Conservation (phyloP, 2,797 vertebrate genomes). For the Pitangus sulphuratus region DNA sequence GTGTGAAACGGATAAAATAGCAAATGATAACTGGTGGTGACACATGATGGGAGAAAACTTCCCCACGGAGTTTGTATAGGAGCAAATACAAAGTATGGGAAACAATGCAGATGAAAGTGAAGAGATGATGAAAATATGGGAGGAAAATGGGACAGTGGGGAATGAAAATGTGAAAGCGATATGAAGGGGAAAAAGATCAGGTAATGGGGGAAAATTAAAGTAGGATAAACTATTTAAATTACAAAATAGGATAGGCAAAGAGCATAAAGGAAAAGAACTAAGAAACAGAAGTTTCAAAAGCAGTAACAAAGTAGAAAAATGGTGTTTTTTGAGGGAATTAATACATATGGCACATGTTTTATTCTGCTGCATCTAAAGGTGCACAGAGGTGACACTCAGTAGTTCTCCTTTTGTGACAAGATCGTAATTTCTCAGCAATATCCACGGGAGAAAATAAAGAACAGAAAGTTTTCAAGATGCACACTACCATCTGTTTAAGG, state of each 20-base stretch:
- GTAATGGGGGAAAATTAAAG: neutral
- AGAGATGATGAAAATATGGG: neutral
- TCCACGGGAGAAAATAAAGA: neutral
- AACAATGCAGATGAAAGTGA: neutral
- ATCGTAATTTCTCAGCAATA: neutral
- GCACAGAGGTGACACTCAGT: neutral
- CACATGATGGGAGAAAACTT: neutral
- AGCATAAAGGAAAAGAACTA: neutral
- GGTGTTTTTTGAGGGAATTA: neutral
- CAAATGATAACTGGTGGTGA: neutral
- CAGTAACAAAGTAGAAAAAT: neutral
- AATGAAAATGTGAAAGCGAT: neutral
- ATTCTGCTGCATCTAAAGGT: neutral
- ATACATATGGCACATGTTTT: neutral
- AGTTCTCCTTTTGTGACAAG: neutral
- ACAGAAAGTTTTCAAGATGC: neutral
- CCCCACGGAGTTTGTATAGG: neutral
- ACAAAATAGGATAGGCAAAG: neutral
- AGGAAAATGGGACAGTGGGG: neutral
- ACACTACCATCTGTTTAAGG: neutral
- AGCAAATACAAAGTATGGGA: neutral
- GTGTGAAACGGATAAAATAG: neutral
- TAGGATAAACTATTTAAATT: neutral
- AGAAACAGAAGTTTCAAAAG: neutral
- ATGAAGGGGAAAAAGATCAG: neutral